A percentile compares a stretch with the other conserved stretches of the same genome.
These are phyloP conservation scores for Leptinotarsa peninsularis DNA, from an alignment of 2,888 invertebrate genomes.

Conservation along the genomic window DNA sequence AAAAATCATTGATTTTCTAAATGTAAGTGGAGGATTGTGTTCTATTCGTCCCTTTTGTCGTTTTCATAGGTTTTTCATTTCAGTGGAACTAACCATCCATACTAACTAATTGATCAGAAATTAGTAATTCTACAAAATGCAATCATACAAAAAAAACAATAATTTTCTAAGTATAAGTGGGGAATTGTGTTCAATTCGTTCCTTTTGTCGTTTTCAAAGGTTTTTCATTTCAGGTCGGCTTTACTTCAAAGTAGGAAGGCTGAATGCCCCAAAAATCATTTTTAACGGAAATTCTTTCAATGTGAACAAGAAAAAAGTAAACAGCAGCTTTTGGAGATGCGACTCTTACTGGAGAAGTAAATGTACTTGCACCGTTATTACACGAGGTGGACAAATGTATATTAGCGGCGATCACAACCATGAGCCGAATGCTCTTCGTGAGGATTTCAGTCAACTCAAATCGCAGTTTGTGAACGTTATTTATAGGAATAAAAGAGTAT, in stretches of 20 bases:
- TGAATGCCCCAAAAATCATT: slow-evolving; percentile 22
- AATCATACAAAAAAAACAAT: too few relatives aligned
- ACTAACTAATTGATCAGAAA: too few relatives aligned
- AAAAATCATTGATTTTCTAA: too few relatives aligned
- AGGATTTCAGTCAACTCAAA: slow-evolving; percentile 27
- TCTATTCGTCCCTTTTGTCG: not conserved
- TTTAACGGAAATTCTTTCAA: slow-evolving; percentile 19
- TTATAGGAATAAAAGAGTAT: slow-evolving; percentile 22
- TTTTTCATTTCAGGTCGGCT: slow-evolving; percentile 20
- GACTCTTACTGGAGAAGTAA: slow-evolving; percentile 23
- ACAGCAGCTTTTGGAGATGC: slow-evolving; percentile 28
- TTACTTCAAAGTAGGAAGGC: slow-evolving; percentile 24
- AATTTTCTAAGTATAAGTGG: too few relatives aligned
- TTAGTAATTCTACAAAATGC: too few relatives aligned
- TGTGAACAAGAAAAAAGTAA: slow-evolving; percentile 20
- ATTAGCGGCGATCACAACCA: slow-evolving; percentile 29
- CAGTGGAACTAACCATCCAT: too few relatives aligned
- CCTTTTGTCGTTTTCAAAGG: not conserved
- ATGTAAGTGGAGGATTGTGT: too few relatives aligned
- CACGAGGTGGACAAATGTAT: slow-evolving; percentile 19
- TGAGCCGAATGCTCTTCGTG: slow-evolving; percentile 24
- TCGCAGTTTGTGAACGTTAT: slow-evolving; percentile 24
- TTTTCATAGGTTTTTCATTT: not conserved
- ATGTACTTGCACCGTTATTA: slow-evolving; percentile 24
- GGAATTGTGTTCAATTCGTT: too few relatives aligned